Evolutionary conservation across 2,113 vertebrate species (phyloP), one percentile per base, ranked within the genome.

Genomic region (Plecotus auritus): DNA sequence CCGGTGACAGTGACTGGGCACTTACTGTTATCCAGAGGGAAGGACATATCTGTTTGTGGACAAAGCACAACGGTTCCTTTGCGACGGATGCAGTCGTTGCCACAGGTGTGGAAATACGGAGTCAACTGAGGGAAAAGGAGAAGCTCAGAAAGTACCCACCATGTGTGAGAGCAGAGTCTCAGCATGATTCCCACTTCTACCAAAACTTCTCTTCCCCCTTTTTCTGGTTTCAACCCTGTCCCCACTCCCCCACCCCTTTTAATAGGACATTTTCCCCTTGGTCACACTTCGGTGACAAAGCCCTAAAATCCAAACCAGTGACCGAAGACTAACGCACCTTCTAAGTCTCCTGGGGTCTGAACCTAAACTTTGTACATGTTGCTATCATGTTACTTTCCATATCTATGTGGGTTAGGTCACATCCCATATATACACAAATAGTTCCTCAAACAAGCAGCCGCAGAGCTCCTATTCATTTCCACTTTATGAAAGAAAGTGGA

Each of bases 81-180:
- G 37, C 37, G 96, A 42, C 97, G 95, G 59, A 72, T 96, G 80
- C 97, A 97, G 86, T 97, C 96, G 3, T 54, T 82, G 14, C 26
- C 28, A 91, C 97, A 98, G 11, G 85, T 87, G 2, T 2, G 45
- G 92, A 98, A 97, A 88, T 87, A 96, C 0, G 96, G 97, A 85
- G 28, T 95, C 95, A 98, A 4, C 96, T 96, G 54, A 86, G 80
- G 67, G 7, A 51, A 92, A 45, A 61, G 0, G 12, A 85, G 14
- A 84, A 18, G 54, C 70, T 86, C 32, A 80, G 66, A 69, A 80
- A 51, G 82, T 40, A 85, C 16, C 45, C 6, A 26, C 12, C 22
- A 30, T 0, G 1, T 18, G 22, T 82, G 67, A 54, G 37, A 93
- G 56, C 20, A 80, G 49, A 70, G 11, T 35, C 32, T 84, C 42